Conservation (phyloP, 2,113 vertebrate species). For the Sinocyclocheilus anshuiensis region DNA sequence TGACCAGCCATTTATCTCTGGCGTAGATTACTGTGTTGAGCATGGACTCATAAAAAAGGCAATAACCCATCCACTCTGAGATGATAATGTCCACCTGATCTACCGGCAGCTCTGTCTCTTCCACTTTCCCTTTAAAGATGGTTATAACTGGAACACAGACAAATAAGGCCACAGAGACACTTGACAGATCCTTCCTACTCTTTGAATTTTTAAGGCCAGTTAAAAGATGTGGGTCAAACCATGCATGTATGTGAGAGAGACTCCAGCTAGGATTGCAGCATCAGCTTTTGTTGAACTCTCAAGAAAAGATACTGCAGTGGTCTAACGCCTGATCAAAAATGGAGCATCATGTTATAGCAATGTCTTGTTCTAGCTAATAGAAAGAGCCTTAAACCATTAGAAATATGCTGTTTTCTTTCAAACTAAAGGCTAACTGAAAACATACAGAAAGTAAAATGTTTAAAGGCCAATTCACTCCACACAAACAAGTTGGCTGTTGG, state of each 20-base stretch:
- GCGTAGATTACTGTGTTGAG: slow-evolving; percentile 98
- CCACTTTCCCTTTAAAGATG: slow-evolving; percentile 97
- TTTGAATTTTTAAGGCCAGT: neutral
- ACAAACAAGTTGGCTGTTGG: too few relatives aligned
- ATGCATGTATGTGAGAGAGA: neutral
- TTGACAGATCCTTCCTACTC: neutral
- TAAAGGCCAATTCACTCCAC: too few relatives aligned
- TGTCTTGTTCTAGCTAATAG: neutral
- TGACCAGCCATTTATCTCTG: slow-evolving; percentile 98
- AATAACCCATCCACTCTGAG: slow-evolving; percentile 99
- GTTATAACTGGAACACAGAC: slow-evolving; percentile 87
- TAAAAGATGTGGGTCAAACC: slow-evolving; percentile 5
- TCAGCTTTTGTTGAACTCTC: slow-evolving; percentile 26
- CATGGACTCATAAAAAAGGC: slow-evolving; percentile 98
- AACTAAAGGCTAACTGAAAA: too few relatives aligned
- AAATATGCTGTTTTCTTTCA: too few relatives aligned
- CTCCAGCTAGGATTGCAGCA: slow-evolving; percentile 40
- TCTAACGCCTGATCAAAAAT: neutral
- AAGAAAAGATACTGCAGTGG: slow-evolving; percentile 3
- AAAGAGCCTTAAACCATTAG: neutral
- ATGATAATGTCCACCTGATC: slow-evolving; percentile 98
- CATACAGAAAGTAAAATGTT: too few relatives aligned
- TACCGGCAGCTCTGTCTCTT: slow-evolving; percentile 95
- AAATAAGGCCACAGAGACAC: neutral
- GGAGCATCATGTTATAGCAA: neutral